phyloP scores from a whole-genome alignment of 2,888 invertebrate genomes.

The Ophion ellenae region DNA sequence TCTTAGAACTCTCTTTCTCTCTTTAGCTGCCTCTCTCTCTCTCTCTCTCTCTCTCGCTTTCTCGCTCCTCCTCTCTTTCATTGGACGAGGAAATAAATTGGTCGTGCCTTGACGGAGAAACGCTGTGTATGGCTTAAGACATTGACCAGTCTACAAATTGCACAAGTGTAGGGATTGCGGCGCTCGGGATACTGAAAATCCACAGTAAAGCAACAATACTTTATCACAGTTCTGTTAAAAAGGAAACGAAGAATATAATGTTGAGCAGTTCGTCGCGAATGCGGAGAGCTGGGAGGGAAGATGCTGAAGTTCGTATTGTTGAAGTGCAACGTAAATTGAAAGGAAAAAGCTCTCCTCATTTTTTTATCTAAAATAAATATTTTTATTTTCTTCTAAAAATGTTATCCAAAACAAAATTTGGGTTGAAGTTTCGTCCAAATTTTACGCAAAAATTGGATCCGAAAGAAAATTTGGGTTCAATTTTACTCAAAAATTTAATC shows the following conservation, averaged over 20 bases:
- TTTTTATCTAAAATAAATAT: neutral
- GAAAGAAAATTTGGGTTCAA: too few relatives aligned
- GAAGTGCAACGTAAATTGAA: neutral
- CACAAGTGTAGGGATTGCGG: constrained; percentile 69
- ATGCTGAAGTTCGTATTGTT: too few relatives aligned
- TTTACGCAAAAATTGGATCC: too few relatives aligned
- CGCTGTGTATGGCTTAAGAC: constrained; percentile 52
- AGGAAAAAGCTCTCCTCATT: neutral
- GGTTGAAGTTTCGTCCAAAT: too few relatives aligned
- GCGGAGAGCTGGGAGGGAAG: too few relatives aligned
- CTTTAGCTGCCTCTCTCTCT: constrained; percentile 16
- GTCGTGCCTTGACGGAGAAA: constrained; percentile 57
- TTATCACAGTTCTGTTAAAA: neutral
- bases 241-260: neutral
- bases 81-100: constrained; percentile 72
- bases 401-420: too few relatives aligned
- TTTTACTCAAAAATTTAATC: too few relatives aligned
- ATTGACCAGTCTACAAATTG: constrained; percentile 71
- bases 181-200: neutral
- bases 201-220: neutral
- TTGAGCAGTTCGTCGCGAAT: neutral
- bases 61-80: neutral
- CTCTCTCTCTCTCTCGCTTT: constrained; percentile 27
- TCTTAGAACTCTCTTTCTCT: constrained; percentile 45
- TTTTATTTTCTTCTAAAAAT: too few relatives aligned